Conservation (phyloP, 1,140 invertebrate genomes). For the Drosophila nebulosa region DNA sequence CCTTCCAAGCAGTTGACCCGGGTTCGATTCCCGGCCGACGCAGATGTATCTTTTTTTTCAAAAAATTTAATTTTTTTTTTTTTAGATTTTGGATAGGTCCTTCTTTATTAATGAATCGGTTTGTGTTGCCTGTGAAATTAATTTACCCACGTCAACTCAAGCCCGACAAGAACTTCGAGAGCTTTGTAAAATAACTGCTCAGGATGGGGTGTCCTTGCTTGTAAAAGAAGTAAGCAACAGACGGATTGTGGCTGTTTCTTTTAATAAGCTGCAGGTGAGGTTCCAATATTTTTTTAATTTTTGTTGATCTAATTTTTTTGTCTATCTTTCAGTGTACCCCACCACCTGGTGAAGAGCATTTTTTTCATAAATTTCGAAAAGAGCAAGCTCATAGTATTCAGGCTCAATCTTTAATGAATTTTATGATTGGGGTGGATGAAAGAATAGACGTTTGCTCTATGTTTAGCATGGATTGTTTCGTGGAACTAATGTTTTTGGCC, state of each 20-base stretch:
- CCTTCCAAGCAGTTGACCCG: constrained; percentile 93
- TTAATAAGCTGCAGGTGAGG: constrained; percentile 86
- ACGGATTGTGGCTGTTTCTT: constrained; percentile 83
- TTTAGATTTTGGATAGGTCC: constrained; percentile 82
- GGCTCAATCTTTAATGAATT: constrained; percentile 83
- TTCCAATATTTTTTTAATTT: neutral
- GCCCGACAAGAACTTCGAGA: constrained; percentile 84
- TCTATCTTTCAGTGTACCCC: constrained; percentile 48
- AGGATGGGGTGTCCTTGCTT: constrained; percentile 85
- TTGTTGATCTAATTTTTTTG: neutral
- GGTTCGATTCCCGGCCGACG: constrained; percentile 89
- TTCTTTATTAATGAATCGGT: constrained; percentile 84
- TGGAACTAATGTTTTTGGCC: constrained; percentile 86
- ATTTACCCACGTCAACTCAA: constrained; percentile 81
- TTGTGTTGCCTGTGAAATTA: constrained; percentile 82
- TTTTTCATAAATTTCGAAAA: constrained; percentile 83
- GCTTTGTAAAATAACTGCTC: constrained; percentile 83
- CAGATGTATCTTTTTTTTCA: constrained; percentile 66
- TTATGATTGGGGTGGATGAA: constrained; percentile 84
- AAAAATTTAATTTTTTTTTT: neutral
- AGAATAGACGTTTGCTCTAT: constrained; percentile 84
- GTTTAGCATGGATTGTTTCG: constrained; percentile 83
- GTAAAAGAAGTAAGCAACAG: constrained; percentile 82
- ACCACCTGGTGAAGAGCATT: constrained; percentile 81
- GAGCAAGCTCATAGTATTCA: constrained; percentile 82